Percentiles rank a stretch among this genome's conserved stretches.
Conservation (phyloP, 2,888 invertebrate genomes). For the Zygaena filipendulae region DNA sequence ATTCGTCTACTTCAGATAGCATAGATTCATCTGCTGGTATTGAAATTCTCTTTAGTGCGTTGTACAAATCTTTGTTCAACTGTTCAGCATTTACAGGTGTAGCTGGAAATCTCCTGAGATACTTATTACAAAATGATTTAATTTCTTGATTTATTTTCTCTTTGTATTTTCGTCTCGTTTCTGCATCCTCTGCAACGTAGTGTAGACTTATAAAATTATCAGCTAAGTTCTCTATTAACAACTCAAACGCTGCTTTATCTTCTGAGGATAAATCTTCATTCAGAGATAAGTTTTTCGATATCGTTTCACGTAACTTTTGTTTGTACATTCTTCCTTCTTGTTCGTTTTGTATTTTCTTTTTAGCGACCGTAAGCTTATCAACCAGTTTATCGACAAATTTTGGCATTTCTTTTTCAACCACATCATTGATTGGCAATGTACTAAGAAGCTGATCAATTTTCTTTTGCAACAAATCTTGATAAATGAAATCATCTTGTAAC, state of each 20-base stretch:
- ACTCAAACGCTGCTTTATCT: slow-evolving; percentile 27
- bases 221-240: slow-evolving; percentile 32
- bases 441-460: slow-evolving; percentile 26
- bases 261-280: slow-evolving; percentile 19
- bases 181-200: slow-evolving; percentile 22
- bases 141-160: slow-evolving; percentile 28
- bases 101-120: slow-evolving; percentile 24
- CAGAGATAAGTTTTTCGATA: slow-evolving; percentile 24
- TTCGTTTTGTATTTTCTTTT: slow-evolving; percentile 23
- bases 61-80: slow-evolving; percentile 27
- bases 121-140: slow-evolving; percentile 28
- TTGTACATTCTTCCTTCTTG: slow-evolving; percentile 28
- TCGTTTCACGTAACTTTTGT: slow-evolving; percentile 26
- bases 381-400: slow-evolving; percentile 22
- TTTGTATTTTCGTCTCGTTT: slow-evolving; percentile 23
- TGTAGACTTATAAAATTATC: slow-evolving; percentile 38
- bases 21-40: slow-evolving; percentile 29
- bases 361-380: slow-evolving; percentile 22
- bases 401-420: slow-evolving; percentile 17
- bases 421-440: slow-evolving; percentile 16
- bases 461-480: slow-evolving; percentile 27
- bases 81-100: slow-evolving; percentile 22
- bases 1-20: slow-evolving; percentile 28
- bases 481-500: slow-evolving; percentile 28
- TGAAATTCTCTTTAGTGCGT: slow-evolving; percentile 27